Evolutionary conservation across 2,888 invertebrate genomes (phyloP).

Genomic region (Perithous albicinctus): DNA sequence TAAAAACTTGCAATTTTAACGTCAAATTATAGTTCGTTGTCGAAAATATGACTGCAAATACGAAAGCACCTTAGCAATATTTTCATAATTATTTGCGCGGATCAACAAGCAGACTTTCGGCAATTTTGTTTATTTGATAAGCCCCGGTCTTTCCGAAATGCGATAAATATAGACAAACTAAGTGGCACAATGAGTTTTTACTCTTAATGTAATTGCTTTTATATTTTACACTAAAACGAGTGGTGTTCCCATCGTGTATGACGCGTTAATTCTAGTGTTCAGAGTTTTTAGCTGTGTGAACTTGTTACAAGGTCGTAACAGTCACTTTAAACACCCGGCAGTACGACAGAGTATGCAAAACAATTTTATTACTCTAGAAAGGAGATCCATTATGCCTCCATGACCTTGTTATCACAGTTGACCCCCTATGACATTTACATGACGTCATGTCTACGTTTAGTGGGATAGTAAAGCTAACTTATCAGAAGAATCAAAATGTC

Average conservation of each 20-base stretch:
- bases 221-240: background rate
- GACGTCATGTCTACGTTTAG: background rate
- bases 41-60: no score
- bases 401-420: conserved; percentile 4
- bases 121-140: no score
- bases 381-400: background rate
- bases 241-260: background rate
- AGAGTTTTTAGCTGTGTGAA: background rate
- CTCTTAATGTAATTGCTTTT: background rate
- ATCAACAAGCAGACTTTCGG: no score
- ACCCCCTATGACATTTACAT: background rate
- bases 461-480: background rate
- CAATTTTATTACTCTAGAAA: background rate
- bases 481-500: background rate
- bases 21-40: no score
- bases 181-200: background rate
- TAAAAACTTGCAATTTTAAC: no score
- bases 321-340: background rate
- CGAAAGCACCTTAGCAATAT: no score
- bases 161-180: background rate
- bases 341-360: background rate
- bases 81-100: no score
- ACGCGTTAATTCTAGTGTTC: background rate
- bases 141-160: no score
- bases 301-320: background rate